Percentiles rank a stretch among this genome's conserved stretches.
Evolutionary conservation across 2,113 vertebrate species (phyloP).

Genomic region (Entelurus aequoreus): DNA sequence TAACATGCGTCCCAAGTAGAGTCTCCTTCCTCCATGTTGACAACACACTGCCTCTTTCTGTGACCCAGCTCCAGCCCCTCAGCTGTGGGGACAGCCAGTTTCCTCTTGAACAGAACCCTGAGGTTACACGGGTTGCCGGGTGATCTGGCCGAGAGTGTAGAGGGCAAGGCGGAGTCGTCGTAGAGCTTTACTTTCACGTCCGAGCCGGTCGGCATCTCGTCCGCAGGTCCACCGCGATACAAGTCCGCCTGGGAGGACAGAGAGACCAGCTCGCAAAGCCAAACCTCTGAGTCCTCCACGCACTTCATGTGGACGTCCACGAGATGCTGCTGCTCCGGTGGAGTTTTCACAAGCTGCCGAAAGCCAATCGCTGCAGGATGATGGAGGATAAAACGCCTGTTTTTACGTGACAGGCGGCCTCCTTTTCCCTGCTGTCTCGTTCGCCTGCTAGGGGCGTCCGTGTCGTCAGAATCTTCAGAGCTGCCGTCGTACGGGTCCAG

Average conservation of each 20-base stretch:
- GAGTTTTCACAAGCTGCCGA: conserved; percentile 21
- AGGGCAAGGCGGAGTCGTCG: neutral
- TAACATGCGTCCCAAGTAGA: conserved; percentile 21
- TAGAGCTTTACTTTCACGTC: conserved; percentile 24
- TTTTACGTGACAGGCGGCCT: conserved; percentile 26
- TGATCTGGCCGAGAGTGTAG: conserved; percentile 31
- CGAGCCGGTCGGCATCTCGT: conserved; percentile 15
- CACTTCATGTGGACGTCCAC: conserved; percentile 58
- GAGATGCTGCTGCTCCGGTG: conserved; percentile 11
- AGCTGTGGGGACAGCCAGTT: conserved; percentile 33
- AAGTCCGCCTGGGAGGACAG: conserved; percentile 13
- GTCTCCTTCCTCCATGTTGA: conserved; percentile 41
- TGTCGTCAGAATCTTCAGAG: conserved; percentile 78
- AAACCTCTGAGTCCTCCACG: conserved; percentile 36
- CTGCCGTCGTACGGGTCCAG: conserved; percentile 81
- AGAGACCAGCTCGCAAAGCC: conserved; percentile 31
- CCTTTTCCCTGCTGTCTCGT: conserved; percentile 19
- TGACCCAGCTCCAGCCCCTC: conserved; percentile 36
- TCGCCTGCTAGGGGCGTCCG: conserved; percentile 30
- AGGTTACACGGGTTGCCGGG: conserved; percentile 17
- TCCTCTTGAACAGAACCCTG: conserved; percentile 58
- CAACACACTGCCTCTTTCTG: conserved; percentile 63
- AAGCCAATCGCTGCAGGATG: conserved; percentile 21
- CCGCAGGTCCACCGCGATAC: neutral
- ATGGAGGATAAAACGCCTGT: conserved; percentile 27